phyloP scores from a whole-genome alignment of 2,113 vertebrate genomes.

The Benitochromis conjunctus region DNA sequence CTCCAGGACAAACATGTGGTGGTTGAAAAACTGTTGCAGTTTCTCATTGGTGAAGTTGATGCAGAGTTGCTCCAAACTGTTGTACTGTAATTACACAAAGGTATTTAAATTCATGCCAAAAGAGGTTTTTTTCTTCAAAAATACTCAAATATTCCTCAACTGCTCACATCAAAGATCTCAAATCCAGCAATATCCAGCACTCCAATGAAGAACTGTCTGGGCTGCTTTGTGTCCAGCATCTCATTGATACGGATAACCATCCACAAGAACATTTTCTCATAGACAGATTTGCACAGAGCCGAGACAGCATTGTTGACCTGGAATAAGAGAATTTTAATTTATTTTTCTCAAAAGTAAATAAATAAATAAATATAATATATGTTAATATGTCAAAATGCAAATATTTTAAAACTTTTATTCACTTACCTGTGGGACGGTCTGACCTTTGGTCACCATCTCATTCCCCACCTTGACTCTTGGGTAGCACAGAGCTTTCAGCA shows the following conservation, averaged over 20 bases:
- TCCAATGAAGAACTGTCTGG: neutral
- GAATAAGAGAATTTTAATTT: neutral
- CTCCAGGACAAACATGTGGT: conserved; percentile 82
- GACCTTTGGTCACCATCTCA: conserved; percentile 62
- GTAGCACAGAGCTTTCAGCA: conserved; percentile 74
- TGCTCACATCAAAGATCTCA: too few species aligned
- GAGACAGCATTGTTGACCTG: conserved; percentile 68
- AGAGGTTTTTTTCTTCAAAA: neutral
- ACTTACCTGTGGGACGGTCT: conserved; percentile 60
- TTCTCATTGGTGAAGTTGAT: conserved; percentile 90
- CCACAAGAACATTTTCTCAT: conserved; percentile 81
- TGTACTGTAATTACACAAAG: conserved; percentile 63
- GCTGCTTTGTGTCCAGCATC: conserved; percentile 67
- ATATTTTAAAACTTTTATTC: neutral
- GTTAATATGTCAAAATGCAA: neutral
- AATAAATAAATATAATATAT: neutral
- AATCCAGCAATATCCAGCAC: neutral
- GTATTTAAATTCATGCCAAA: conserved; percentile 62
- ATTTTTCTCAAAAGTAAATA: neutral
- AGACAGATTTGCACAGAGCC: conserved; percentile 73
- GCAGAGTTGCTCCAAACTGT: conserved; percentile 86
- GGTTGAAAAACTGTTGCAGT: conserved; percentile 89
- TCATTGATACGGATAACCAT: conserved; percentile 75
- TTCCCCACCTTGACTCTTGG: conserved; percentile 62
- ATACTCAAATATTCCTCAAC: neutral